Evolutionary conservation across 1,140 invertebrate species (phyloP), one percentile per base, ranked within the genome.

Genomic region (Philaenus spumarius): DNA sequence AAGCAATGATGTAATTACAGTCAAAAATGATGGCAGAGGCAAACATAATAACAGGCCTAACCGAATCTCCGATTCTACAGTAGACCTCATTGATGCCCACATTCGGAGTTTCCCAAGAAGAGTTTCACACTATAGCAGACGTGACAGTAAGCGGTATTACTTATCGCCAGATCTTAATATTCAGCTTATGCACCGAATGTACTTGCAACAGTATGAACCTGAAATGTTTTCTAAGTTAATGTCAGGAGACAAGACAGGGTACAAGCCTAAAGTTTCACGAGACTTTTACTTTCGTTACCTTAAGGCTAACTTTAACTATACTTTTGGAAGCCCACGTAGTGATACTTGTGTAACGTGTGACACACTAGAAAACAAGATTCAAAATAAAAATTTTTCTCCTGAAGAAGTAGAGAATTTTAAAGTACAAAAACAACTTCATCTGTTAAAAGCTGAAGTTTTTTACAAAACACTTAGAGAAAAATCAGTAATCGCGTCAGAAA

Each of bases 251-350:
- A 9, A 9, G 15, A 17, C 42, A 9, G 42, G 42, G 7, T 45
- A 45, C 42, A 45, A 45, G 20, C 42, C 42, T 9, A 45, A 45
- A 17, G 15, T 45, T 9, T 45, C 42, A 15, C 6, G 42, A 9
- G 42, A 45, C 15, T 45, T 45, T 45, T 45, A 45, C 42, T 45
- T 45, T 45, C 42, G 42, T 17, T 45, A 45, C 15, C 15, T 45
- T 7, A 45, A 45, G 15, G 42, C 42, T 45, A 45, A 55, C n/a
- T 55, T 55, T 15, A 55, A 55, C 20, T 42, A 35, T 11, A 35
- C 52, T 23, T 55, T 55, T 55, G 52, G 52, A 2, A 5, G n/a
- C 7, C 37, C 37, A 2, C 26, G 37, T 11, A 19, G n/a, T 42
- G 52, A 55, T 19, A 45, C 42, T 19, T 45, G 42, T 45, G 42